Base-by-base conservation (phyloP, 2,113 vertebrate genomes). In the Hypomesus transpacificus region DNA sequence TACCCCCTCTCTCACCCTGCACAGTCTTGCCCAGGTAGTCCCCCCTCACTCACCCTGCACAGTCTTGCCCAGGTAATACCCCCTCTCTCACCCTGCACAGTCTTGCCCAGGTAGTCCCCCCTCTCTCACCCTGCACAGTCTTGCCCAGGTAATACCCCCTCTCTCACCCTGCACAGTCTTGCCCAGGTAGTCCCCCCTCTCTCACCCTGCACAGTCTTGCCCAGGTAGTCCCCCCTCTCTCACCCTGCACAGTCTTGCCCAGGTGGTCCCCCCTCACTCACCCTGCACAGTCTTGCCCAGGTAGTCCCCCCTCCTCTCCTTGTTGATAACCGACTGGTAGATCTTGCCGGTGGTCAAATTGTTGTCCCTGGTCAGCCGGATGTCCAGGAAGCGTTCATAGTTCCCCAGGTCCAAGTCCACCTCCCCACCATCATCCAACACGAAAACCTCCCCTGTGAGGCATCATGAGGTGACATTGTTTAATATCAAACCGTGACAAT, bases 291-390 rank as follows among this genome's bases (percentile, higher is more conserved):
- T 99, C 89, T 98, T 99, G 72, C 97, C 97, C 63, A 98, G 90
- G 81, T 98, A 99, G 83, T 99, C 96, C 60, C 97, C 97, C 50
- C 92, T 94, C 75, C 97, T 92, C 83, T 99, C 97, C 87, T 98
- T 99, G 87, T 96, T 99, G 84, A 99, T 98, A 69, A 98, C 97
- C 0, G 94, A 95, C 82, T 99, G 96, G 79, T 99, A 99, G 82
- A 98, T 98, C 85, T 99, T 99, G 24, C 97, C 97, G 0, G 97
- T 99, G n/a, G 97, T 99, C 83, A 99, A 89, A 74, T 99, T 99
- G 88, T 99, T 99, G 87, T 99, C 97, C 79, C 89, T 95, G 67
- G 96, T 98, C 26, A 99, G 94, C 24, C 95, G 90, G 86, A 99
- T 98, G 72, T 99, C 97, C 0, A 99, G 93, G 87, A 99, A 99